Base-by-base conservation (phyloP, 2,797 vertebrate genomes). In the Coregonus ussuriensis region DNA sequence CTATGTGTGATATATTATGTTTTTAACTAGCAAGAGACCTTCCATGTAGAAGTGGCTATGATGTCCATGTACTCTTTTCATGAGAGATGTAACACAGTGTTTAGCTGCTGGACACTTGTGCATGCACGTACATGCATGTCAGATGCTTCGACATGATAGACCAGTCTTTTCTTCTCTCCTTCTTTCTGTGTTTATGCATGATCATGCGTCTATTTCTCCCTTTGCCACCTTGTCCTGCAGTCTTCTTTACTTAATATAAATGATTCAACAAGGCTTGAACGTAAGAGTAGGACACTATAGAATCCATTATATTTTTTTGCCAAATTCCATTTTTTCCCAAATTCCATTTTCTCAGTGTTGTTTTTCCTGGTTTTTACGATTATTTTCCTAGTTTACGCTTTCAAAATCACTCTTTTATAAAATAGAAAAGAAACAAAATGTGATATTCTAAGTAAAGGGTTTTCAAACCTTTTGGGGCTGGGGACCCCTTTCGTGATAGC, bases 211-310 rank as follows among this genome's bases (percentile, higher is more conserved):
- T 35, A 21, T 29, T 41, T 67, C 47, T 9, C 14, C 18, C n/a
- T 65, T 62, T 21, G 33, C 68, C 18, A 62, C 51, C 63, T 18
- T 52, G 11, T 18, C 3, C 77, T 35, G 18, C 59, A 6, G 2
- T 68, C 25, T 72, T n/a, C 77, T 78, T 77, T 53, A 35, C 77
- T 72, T 68, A 29, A 77, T 83, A 13, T 41, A 56, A 86, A 79
- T 78, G 52, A 82, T 80, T 82, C 14, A 25, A 33, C 47, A 59
- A 13, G 69, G 6, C 69, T 62, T 67, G 70, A 68, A 59, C 9
- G 35, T 35, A 16, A 7, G 16, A 41, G 31, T 33, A 33, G 3
- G 31, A 33, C 2, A 33, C 2, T 33, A 33, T 33, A 33, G 3
- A 2, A 33, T 33, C 31, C 31, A 33, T 33, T 33, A 33, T 3